These are phyloP conservation scores for Spermophilus dauricus DNA, from an alignment of 2,113 vertebrate genomes.

Conservation along the genomic window DNA sequence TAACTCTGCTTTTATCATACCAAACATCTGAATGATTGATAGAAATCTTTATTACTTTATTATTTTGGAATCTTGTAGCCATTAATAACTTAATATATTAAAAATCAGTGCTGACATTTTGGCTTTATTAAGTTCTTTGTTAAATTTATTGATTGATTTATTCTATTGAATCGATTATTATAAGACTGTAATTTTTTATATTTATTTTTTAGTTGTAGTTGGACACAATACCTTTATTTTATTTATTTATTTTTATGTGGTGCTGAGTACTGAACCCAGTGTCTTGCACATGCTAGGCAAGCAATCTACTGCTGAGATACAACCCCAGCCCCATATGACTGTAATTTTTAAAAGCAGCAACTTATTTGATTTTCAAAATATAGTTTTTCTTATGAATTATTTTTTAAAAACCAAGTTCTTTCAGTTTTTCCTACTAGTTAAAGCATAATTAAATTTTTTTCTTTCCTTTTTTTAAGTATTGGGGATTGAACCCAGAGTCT, in stretches of 20 bases:
- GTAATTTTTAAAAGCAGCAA: too few species aligned
- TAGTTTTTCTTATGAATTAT: slow-evolving; percentile 33
- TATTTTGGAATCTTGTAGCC: neutral
- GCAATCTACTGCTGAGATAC: too few species aligned
- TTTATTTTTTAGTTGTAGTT: too few species aligned
- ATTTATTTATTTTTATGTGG: too few species aligned
- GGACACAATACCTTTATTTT: too few species aligned
- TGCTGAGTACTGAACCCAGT: too few species aligned
- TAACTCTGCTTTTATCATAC: neutral
- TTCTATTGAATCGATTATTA: neutral
- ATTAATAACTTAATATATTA: neutral
- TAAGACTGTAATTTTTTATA: neutral
- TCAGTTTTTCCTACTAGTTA: neutral
- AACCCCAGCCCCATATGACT: too few species aligned
- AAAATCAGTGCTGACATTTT: slow-evolving; percentile 40
- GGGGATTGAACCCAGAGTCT: neutral
- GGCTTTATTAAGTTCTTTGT: neutral
- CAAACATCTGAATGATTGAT: neutral
- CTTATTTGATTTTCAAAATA: slow-evolving; percentile 39
- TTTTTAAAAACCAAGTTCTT: neutral
- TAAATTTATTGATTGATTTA: neutral
- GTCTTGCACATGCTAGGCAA: too few species aligned
- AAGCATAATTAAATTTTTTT: neutral
- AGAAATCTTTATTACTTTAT: neutral
- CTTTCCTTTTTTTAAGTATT: neutral